Evolutionary conservation across 1,140 invertebrate genomes (phyloP), one percentile per base, ranked within the genome.

Genomic region (Plodia interpunctella): DNA sequence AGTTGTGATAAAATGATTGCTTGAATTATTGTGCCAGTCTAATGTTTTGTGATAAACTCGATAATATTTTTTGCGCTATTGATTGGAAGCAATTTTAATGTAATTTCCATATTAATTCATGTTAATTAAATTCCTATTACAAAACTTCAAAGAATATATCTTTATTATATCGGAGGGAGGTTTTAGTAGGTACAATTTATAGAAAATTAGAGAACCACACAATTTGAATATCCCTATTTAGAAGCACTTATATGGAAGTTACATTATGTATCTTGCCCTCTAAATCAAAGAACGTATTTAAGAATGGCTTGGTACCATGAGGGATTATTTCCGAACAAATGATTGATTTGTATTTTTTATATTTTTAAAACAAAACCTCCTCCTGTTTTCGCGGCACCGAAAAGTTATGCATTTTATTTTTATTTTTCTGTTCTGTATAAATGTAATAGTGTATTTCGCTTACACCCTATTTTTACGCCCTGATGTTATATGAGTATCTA

Each of bases 301-400:
- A 56, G 35, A n/a, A 38, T 53, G 18, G 66, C 57, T 70, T 59
- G 65, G 57, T 80, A 83, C 80, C 81, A 86, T 86, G 85, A 88
- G 81, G 83, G 81, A 86, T 84, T 79, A 59, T 70, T 44, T 44
- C 38, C n/a, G 38, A 44, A 44, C 38, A 5, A 6, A 44, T 15
- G 38, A 44, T n/a, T 44, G 8, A 44, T 44, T 44, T 8, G 13
- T 15, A 15, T 44, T 44, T 44, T 44, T 75, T 74, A 71, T 72
- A 72, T 74, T 74, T 78, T 68, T 20, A 71, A 78, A 83, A 74
- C 75, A 72, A n/a, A 73, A 85, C 85, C 85, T 88, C 85, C 85
- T 84, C 85, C 85, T 88, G 85, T 88, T 88, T 82, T 72, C 81
- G 73, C 76, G 70, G 63, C 70, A 72, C 65, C 59, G 76, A 72